phyloP scores from a whole-genome alignment of 2,888 invertebrate genomes.

The Rapana venosa region DNA sequence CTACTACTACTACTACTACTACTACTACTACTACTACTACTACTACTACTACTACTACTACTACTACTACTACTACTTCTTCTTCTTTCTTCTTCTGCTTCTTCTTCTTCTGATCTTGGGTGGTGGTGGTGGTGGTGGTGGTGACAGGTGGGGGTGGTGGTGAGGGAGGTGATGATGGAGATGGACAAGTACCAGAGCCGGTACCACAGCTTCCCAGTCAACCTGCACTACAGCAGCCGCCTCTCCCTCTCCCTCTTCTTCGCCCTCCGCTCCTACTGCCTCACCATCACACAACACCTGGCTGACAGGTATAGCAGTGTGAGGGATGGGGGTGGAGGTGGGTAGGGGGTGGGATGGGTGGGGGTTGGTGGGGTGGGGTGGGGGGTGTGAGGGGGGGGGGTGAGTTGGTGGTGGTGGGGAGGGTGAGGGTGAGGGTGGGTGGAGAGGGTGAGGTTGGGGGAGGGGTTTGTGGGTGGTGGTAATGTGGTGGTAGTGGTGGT shows the following conservation, averaged over 20 bases:
- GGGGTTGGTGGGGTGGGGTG: neutral
- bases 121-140: too few species aligned
- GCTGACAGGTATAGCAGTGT: slow-evolving; percentile 61
- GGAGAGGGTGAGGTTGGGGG: neutral
- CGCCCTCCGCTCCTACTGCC: slow-evolving; percentile 63
- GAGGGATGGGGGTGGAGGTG: neutral
- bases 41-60: too few species aligned
- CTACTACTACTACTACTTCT: too few species aligned
- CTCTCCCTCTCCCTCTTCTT: slow-evolving; percentile 69
- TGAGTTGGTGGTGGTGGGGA: too few species aligned
- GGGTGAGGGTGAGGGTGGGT: neutral
- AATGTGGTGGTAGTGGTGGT: too few species aligned
- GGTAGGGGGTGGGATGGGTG: neutral
- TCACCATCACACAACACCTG: slow-evolving; percentile 62
- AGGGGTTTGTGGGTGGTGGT: too few species aligned
- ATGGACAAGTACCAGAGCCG: slow-evolving; percentile 72
- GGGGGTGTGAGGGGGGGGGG: neutral
- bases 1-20: too few species aligned
- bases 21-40: too few species aligned
- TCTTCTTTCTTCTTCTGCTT: too few species aligned
- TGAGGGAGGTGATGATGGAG: slow-evolving; percentile 64
- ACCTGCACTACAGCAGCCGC: slow-evolving; percentile 68
- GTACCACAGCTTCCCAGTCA: slow-evolving; percentile 68
- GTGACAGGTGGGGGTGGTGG: slow-evolving; percentile 62
- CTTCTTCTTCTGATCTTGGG: too few species aligned